Evolutionary conservation across 92 coral and sea anemone genomes (phyloP), one percentile per base, ranked within the genome.

Genomic region (Anthopleura xanthogrammica): DNA sequence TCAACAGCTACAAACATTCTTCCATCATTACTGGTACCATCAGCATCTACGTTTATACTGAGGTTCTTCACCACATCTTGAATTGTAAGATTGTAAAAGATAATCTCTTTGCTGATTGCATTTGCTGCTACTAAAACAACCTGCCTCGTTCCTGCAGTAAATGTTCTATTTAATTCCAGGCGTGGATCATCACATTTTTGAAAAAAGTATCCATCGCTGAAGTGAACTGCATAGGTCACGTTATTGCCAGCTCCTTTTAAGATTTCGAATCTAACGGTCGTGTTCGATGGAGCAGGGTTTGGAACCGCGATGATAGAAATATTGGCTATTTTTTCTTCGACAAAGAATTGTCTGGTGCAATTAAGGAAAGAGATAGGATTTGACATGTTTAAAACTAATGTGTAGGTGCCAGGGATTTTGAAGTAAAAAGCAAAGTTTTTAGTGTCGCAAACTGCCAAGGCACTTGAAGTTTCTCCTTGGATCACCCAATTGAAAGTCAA

Each of bases 211-310:
- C 97, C 95, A 24, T 93, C 97, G 19, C 97, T 92, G 79, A 93
- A 93, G 74, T 89, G 88, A n/a, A 93, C 82, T 5, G 87, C 72
- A 84, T 94, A 96, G 20, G 76, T 87, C 57, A 90, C 92, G 72
- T 89, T 83, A 55, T 92, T 88, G 54, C 98, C 98, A 41, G 95
- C 77, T 39, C 90, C 91, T 79, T 86, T 92, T 36, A 91, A 82
- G 62, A 96, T 74, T 72, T 90, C 83, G 72, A 96, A 96, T 19
- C 89, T 80, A 52, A 94, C 89, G 12, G 89, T 87, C 48, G 89
- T 57, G 72, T 92, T 92, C 4, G 98, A 85, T n/a, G 87, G 91
- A 64, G 95, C 98, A 43, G 98, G 98, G 85, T 92, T 94, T 43
- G 97, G 92, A 60, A 77, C 87, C 57, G 98, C 90, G 80, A 58